Evolutionary conservation across 2,888 invertebrate genomes (phyloP), one percentile per base, ranked within the genome.

Genomic region (Agrochola litura): DNA sequence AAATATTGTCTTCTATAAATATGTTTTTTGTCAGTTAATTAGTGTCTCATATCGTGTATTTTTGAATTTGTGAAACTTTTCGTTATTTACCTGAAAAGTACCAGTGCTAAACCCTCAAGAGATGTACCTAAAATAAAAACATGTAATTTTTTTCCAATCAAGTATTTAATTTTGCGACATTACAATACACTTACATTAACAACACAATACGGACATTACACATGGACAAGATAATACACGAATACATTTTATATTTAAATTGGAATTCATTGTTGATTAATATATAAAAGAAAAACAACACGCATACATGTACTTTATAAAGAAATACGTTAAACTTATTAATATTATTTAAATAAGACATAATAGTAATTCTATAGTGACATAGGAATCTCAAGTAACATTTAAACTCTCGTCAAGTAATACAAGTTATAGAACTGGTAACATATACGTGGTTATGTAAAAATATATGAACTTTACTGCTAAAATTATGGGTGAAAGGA

Each of bases 111-210:
- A 19, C 25, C 30, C 22, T 14, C 30, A 22, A 30, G 22, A 14
- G 22, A 30, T 30, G 5, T 56, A 37, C 0, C 9, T 9, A 61
- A 37, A 68, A 61, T 16, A 19, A 43, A 77, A 81, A 22, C 12
- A 25, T 2, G 0, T 4, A 12, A 14, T 0, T 66, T 60, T 66
- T 60, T 76, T 71, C 9, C 2, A 76, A 77, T 76, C 5, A 30
- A 37, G 37, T 76, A 86, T 84, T 72, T 82, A 71, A 74, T 73
- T 70, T 76, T 71, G 43, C 10, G 63, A 88, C 88, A 79, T 77
- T 76, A 88, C 80, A 85, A 88, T 89, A 88, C 79, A 89, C 89
- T 89, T 88, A 89, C 80, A 76, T 68, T 68, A 79, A 88, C 76
- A 61, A 67, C 14, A 79, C 56, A 61, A 66, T 22, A 73, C 43